Evolutionary conservation across 2,888 invertebrate genomes (phyloP).

Genomic region (Steinernema hermaphroditum): DNA sequence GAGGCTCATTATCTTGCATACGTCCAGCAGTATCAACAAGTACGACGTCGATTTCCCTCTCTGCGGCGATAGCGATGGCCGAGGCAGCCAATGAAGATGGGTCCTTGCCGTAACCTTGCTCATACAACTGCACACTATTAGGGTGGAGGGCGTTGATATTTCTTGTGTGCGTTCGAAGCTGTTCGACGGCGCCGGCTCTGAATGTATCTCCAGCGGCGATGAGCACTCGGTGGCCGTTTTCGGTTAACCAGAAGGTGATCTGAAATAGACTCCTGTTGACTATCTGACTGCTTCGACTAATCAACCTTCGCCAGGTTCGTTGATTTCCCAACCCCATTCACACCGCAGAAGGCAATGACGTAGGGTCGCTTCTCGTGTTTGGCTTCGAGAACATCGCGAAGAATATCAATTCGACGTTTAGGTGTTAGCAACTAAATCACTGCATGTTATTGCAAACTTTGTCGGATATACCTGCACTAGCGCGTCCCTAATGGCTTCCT

Average conservation of each 20-base stretch:
- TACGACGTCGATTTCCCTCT: slow-evolving; percentile 81
- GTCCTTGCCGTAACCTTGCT: slow-evolving; percentile 98
- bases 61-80: slow-evolving; percentile 74
- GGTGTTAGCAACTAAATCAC: slow-evolving; percentile 81
- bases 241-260: slow-evolving; percentile 98
- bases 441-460: neutral
- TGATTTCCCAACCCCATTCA: slow-evolving; percentile 97
- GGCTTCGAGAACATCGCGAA: slow-evolving; percentile 91
- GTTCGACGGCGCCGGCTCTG: slow-evolving; percentile 94
- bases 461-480: slow-evolving; percentile 73
- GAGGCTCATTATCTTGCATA: slow-evolving; percentile 99
- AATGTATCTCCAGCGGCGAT: slow-evolving; percentile 99
- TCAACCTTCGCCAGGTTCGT: slow-evolving; percentile 95
- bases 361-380: slow-evolving; percentile 83
- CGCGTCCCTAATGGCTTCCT: slow-evolving; percentile 83
- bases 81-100: slow-evolving; percentile 97
- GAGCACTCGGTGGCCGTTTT: slow-evolving; percentile 90
- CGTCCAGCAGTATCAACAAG: slow-evolving; percentile 98
- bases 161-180: slow-evolving; percentile 85
- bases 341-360: slow-evolving; percentile 94
- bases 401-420: slow-evolving; percentile 88
- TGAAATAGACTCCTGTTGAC: too few relatives aligned
- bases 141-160: slow-evolving; percentile 25
- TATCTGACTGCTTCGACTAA: too few relatives aligned
- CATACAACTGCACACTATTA: slow-evolving; percentile 81